These are phyloP conservation scores for Polia nebulosa DNA, from an alignment of 2,888 invertebrate genomes.

Conservation along the genomic window DNA sequence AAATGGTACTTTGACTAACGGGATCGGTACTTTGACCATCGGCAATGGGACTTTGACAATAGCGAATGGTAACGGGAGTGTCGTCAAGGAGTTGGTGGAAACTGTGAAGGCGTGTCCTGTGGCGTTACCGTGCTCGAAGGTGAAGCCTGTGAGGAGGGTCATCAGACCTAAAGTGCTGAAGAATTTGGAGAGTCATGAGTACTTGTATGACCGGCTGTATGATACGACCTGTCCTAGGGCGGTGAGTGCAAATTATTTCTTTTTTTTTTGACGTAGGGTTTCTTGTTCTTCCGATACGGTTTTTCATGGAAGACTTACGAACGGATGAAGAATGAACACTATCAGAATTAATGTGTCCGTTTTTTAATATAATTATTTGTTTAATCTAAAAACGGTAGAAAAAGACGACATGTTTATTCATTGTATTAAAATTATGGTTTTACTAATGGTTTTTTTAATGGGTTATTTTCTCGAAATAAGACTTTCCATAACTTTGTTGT, in stretches of 20 bases:
- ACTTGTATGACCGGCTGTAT: conserved; percentile 85
- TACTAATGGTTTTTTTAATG: no score
- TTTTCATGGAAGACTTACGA: no score
- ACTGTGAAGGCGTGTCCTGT: conserved; percentile 75
- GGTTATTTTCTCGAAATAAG: background rate
- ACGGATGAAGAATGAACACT: no score
- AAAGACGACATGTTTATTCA: background rate
- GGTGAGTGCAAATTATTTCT: conserved; percentile 74
- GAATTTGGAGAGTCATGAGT: conserved; percentile 81
- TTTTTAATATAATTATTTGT: no score
- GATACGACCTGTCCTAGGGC: conserved; percentile 81
- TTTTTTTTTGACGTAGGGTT: background rate
- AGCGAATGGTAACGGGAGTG: conserved; percentile 63
- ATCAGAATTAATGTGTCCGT: background rate
- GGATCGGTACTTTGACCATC: conserved; percentile 29
- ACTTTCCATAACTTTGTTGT: background rate
- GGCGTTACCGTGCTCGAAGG: conserved; percentile 62
- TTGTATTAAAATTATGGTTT: no score
- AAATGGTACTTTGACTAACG: conserved; percentile 60
- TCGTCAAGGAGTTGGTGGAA: conserved; percentile 71
- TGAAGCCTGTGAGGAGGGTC: conserved; percentile 75
- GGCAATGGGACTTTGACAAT: conserved; percentile 52
- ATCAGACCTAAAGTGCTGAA: conserved; percentile 84
- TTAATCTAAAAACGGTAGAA: background rate
- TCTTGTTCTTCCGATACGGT: background rate